Evolutionary conservation across 2,888 invertebrate genomes (phyloP).

Genomic region (Electrophaes corylata): DNA sequence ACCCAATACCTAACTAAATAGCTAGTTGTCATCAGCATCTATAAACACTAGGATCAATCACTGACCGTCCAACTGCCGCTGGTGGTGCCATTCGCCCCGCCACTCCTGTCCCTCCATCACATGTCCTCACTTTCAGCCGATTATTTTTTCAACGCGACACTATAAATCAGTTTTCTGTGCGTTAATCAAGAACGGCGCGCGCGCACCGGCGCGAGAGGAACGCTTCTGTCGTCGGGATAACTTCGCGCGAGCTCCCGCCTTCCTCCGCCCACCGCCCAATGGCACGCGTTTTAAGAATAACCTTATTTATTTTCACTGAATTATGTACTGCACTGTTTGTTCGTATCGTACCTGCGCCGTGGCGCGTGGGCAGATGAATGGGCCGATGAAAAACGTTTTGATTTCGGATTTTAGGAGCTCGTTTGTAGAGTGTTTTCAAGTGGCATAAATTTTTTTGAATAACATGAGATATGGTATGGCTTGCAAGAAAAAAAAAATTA

Average conservation of each 20-base stretch:
- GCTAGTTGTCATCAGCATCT: slow-evolving; percentile 33
- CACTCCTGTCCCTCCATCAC: slow-evolving; percentile 82
- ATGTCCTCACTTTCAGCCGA: slow-evolving; percentile 70
- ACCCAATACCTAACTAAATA: slow-evolving; percentile 12
- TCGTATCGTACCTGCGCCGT: slow-evolving; percentile 54
- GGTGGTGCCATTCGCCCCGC: slow-evolving; percentile 78
- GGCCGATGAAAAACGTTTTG: slow-evolving; percentile 52
- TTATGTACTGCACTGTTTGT: slow-evolving; percentile 63
- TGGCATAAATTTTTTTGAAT: slow-evolving; percentile 13
- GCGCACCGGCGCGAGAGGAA: slow-evolving; percentile 78
- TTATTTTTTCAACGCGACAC: slow-evolving; percentile 82
- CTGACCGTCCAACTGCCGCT: slow-evolving; percentile 78
- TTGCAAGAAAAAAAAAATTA: slow-evolving; percentile 11
- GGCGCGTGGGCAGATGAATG: slow-evolving; percentile 47
- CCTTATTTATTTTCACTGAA: slow-evolving; percentile 64
- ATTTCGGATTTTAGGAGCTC: slow-evolving; percentile 46
- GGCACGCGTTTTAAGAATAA: slow-evolving; percentile 47
- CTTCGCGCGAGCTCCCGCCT: slow-evolving; percentile 66
- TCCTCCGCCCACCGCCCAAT: slow-evolving; percentile 65
- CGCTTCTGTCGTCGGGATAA: slow-evolving; percentile 92
- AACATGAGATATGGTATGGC: slow-evolving; percentile 3
- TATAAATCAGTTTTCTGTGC: slow-evolving; percentile 80
- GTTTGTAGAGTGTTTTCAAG: slow-evolving; percentile 3
- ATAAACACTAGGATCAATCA: slow-evolving; percentile 54
- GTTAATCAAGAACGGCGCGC: slow-evolving; percentile 72